phyloP scores from a whole-genome alignment of 2,113 vertebrate species.

The Nannobrachium achirus region DNA sequence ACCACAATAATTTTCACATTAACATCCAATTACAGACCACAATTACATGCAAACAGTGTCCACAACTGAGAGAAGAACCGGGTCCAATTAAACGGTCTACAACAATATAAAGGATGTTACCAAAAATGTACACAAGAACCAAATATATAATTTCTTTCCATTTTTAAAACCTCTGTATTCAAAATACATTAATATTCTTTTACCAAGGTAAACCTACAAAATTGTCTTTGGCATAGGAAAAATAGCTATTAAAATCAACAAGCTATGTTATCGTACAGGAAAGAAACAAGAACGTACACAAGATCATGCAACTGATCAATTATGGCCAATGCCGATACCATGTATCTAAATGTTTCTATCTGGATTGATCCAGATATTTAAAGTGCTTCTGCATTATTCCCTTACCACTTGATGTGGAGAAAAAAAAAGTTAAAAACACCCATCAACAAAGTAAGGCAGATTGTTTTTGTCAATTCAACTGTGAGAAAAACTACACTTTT shows the following conservation, averaged over 20 bases:
- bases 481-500: slow-evolving; percentile 29
- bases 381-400: slow-evolving; percentile 94
- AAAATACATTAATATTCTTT: slow-evolving; percentile 74
- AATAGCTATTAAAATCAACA: slow-evolving; percentile 79
- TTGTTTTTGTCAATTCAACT: slow-evolving; percentile 54
- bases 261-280: slow-evolving; percentile 69
- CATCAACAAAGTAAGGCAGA: slow-evolving; percentile 76
- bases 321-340: slow-evolving; percentile 85
- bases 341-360: slow-evolving; percentile 91
- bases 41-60: slow-evolving; percentile 51
- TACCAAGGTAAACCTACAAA: slow-evolving; percentile 76
- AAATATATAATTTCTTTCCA: slow-evolving; percentile 58
- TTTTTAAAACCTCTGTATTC: slow-evolving; percentile 74
- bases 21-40: slow-evolving; percentile 52
- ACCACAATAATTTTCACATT: slow-evolving; percentile 59
- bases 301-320: slow-evolving; percentile 99
- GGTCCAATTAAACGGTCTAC: slow-evolving; percentile 54
- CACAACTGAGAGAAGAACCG: slow-evolving; percentile 33
- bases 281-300: slow-evolving; percentile 72
- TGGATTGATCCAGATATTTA: slow-evolving; percentile 94
- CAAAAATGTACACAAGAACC: slow-evolving; percentile 52
- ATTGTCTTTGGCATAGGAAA: slow-evolving; percentile 83
- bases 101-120: slow-evolving; percentile 51
- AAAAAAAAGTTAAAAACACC: slow-evolving; percentile 62
- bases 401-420: slow-evolving; percentile 66